These are phyloP conservation scores for Drosophila kepulauana DNA, from an alignment of 1,140 invertebrate species.

Conservation along the genomic window DNA sequence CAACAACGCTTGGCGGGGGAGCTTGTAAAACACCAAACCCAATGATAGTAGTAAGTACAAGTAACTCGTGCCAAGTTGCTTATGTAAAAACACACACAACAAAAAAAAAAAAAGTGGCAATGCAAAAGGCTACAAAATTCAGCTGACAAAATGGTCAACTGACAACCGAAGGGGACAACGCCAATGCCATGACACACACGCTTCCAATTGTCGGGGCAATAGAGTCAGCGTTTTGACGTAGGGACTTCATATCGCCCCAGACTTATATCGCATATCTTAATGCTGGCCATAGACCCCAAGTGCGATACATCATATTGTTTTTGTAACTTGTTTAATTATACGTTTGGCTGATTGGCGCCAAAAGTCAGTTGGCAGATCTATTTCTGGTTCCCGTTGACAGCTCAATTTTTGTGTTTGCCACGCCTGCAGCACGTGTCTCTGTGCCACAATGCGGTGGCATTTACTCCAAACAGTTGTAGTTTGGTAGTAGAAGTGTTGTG, in stretches of 20 bases:
- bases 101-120: not conserved
- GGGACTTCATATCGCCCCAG: not conserved
- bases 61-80: constrained; percentile 33
- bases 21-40: not conserved
- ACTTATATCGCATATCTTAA: constrained; percentile 26
- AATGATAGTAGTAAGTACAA: constrained; percentile 5
- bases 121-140: constrained; percentile 36
- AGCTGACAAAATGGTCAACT: constrained; percentile 76
- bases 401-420: constrained; percentile 43
- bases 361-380: constrained; percentile 1
- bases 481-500: constrained; percentile 10
- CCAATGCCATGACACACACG: not conserved
- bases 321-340: constrained; percentile 32
- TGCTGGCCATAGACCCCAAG: not conserved
- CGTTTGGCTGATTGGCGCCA: constrained; percentile 31
- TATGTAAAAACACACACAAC: constrained; percentile 48
- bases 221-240: constrained; percentile 35
- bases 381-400: constrained; percentile 26
- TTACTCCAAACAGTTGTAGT: not conserved
- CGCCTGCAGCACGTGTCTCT: constrained; percentile 48
- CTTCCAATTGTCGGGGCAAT: constrained; percentile 1
- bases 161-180: constrained; percentile 27
- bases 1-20: not conserved
- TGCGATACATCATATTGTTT: constrained; percentile 37
- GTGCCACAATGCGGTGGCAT: constrained; percentile 8